Conservation (phyloP, 2,888 invertebrate species). For the Coleophora deauratella region DNA sequence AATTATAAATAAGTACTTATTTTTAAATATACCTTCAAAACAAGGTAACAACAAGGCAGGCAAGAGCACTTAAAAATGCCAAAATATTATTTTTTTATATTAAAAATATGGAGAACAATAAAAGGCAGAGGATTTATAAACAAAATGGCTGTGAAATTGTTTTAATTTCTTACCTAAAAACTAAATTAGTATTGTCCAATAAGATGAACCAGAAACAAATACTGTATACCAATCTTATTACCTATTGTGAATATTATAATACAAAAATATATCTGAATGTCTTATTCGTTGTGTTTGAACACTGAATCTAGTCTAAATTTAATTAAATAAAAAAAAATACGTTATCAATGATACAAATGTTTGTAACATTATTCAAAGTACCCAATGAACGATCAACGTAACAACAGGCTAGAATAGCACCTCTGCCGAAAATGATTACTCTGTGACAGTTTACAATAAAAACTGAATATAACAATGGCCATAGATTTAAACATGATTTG, state of each 20-base stretch:
- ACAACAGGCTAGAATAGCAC: slow-evolving; percentile 24
- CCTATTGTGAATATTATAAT: slow-evolving; percentile 45
- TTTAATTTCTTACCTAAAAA: slow-evolving; percentile 30
- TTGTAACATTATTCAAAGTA: slow-evolving; percentile 5
- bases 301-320: slow-evolving; percentile 29
- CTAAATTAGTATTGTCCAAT: slow-evolving; percentile 32
- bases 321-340: slow-evolving; percentile 6
- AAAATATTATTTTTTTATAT: slow-evolving; percentile 25
- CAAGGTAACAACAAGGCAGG: slow-evolving; percentile 46
- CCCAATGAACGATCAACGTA: slow-evolving; percentile 8
- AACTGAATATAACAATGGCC: background rate
- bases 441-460: slow-evolving; percentile 6
- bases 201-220: slow-evolving; percentile 33
- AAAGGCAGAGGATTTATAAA: slow-evolving; percentile 45
- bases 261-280: slow-evolving; percentile 40
- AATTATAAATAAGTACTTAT: slow-evolving; percentile 36
- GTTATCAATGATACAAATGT: slow-evolving; percentile 7
- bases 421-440: slow-evolving; percentile 36
- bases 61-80: slow-evolving; percentile 50
- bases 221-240: slow-evolving; percentile 49
- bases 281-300: slow-evolving; percentile 58
- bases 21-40: slow-evolving; percentile 28
- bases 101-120: slow-evolving; percentile 15
- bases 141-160: slow-evolving; percentile 34
- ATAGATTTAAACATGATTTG: too few relatives aligned